Evolutionary conservation across 2,797 vertebrate genomes (phyloP), one percentile per base, ranked within the genome.

Genomic region (Neostethus bicornis): DNA sequence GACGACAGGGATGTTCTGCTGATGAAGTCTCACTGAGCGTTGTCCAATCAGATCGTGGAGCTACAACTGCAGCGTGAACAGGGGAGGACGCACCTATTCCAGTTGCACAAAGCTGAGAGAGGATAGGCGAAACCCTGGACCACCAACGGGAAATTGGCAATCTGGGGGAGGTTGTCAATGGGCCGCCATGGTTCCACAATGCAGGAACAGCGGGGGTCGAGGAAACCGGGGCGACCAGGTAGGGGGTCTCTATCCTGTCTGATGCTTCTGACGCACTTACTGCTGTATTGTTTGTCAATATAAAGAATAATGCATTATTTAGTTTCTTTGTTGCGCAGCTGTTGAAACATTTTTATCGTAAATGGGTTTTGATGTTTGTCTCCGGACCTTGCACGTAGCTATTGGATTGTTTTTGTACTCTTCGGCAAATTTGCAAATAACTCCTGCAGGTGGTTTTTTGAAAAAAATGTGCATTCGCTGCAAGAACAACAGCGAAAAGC

Each of bases 1-100:
- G 95, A 95, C 94, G 94, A 98, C 95, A 95, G 93, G 94, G 95
- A 97, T 97, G 94, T 95, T 94, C 94, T 93, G 91, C 93, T 96
- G 94, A 96, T 96, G 94, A 96, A 95, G 94, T 95, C 93, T 96
- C 80, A 93, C 92, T 93, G 91, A 88, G 92, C 92, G 82, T 92
- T 90, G 92, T 94, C 95, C 96, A 97, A 97, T 97, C 96, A 98
- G 95, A 98, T 97, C 87, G 92, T 92, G 90, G 92, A 94, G 93
- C 94, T 94, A 92, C 94, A 93, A 93, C 95, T 93, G 94, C 93
- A 94, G 94, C 94, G 92, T 85, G 95, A 93, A 92, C 94, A 96
- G 93, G 93, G 94, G 94, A 96, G 96, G 95, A 96, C 90, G 92
- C 94, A 96, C 94, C 94, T 96, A 92, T 95, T 95, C 91, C 94